Percentiles rank a stretch among this genome's conserved stretches.
Evolutionary conservation across 2,888 invertebrate genomes (phyloP).

Genomic region (Microctonus aethiopoides): DNA sequence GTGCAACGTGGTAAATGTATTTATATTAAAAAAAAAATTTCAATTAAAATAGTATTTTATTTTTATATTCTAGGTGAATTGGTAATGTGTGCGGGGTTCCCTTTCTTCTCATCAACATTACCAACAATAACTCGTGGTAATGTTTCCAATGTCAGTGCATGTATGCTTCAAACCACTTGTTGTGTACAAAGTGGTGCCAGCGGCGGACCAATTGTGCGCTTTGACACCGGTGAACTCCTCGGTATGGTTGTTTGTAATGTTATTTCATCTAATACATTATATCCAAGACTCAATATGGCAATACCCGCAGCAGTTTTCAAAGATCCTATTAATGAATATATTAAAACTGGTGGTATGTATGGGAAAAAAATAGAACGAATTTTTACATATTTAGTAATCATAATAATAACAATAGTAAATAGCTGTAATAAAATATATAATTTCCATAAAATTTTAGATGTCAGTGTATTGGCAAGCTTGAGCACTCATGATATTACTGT

Average conservation of each 20-base stretch:
- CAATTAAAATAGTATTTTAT: not conserved
- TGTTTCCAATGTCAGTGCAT: slow-evolving; percentile 70
- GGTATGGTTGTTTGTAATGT: slow-evolving; percentile 74
- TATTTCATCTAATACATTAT: slow-evolving; percentile 68
- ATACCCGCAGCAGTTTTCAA: slow-evolving; percentile 69
- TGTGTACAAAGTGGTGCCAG: slow-evolving; percentile 75
- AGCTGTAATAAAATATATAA: too few species aligned
- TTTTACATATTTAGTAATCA: not conserved
- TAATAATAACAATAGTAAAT: not conserved
- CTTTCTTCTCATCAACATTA: slow-evolving; percentile 70
- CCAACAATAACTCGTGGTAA: slow-evolving; percentile 71
- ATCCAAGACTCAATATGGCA: slow-evolving; percentile 74
- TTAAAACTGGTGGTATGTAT: slow-evolving; percentile 67
- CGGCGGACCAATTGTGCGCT: slow-evolving; percentile 72
- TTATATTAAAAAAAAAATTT: slow-evolving; percentile 20
- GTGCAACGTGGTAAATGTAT: slow-evolving; percentile 51
- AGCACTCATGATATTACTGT: slow-evolving; percentile 68
- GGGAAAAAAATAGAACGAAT: too few species aligned
- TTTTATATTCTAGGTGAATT: slow-evolving; percentile 68
- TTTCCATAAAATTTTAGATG: slow-evolving; percentile 64
- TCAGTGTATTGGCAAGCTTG: slow-evolving; percentile 65
- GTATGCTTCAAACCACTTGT: slow-evolving; percentile 74
- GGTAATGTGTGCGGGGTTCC: slow-evolving; percentile 72
- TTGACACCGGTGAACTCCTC: slow-evolving; percentile 67
- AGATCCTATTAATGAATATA: slow-evolving; percentile 65